Evolutionary conservation across 2,797 vertebrate species (phyloP), one percentile per base, ranked within the genome.

Genomic region (Podarcis lilfordi): DNA sequence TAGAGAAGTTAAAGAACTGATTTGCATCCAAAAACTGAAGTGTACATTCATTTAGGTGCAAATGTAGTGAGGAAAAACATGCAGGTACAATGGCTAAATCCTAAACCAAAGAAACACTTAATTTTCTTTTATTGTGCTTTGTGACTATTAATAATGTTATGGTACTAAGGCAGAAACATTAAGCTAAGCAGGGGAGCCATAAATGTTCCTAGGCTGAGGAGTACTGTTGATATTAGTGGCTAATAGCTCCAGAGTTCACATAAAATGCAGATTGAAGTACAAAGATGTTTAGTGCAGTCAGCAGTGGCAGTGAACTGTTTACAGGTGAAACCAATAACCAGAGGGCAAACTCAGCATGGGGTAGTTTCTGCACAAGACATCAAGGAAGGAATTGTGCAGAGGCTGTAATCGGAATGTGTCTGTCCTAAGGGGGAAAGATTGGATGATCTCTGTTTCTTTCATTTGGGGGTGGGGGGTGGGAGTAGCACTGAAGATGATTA

Each of bases 51-150:
- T 97, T 97, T 97, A 97, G 97, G 96, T 97, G 96, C 96, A 97
- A 97, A 97, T 97, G 96, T 97, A 96, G 97, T 96, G 95, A 95
- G 96, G 35, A 96, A 96, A 96, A 93, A 91, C 94, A 96, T 97
- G 93, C 95, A 97, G 96, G 96, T 97, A 96, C 95, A 95, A 95
- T 96, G 96, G 96, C 90, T 5, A 95, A 96, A 96, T 93, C 94
- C 97, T 96, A 95, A 94, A 89, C 94, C 97, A 97, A 96, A 96
- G 96, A 97, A 96, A 96, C 94, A 94, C 96, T 96, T 96, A 94
- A 97, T 97, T 97, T 97, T 97, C 94, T 95, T 96, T 96, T 94
- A 96, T 96, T 96, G 95, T 97, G 94, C 94, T 94, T 93, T 93
- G 91, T 96, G 96, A 96, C 96, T 96, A 95, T 96, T 96, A 96